phyloP scores from a whole-genome alignment of 2,113 vertebrate species.

The Arvicanthis niloticus region DNA sequence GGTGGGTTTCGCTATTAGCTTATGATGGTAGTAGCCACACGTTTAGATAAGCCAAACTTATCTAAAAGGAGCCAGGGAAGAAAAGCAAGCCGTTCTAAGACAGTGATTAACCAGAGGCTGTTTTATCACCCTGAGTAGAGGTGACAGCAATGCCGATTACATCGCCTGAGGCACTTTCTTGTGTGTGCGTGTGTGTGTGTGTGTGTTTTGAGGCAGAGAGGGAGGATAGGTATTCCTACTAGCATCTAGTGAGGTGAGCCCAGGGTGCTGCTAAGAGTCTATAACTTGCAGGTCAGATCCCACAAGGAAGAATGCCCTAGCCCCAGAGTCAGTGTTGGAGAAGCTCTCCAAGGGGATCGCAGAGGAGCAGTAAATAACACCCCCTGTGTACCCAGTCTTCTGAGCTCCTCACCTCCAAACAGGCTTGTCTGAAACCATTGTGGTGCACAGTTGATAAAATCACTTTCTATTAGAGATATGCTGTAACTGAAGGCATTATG shows the following conservation, averaged over 20 bases:
- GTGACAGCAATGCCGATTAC: too few relatives aligned
- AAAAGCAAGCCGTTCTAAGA: background rate
- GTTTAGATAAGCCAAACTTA: background rate
- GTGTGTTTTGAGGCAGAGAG: background rate
- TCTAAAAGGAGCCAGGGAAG: background rate
- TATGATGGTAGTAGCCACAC: background rate
- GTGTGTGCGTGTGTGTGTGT: background rate
- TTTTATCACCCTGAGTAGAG: background rate
- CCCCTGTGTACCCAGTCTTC: background rate
- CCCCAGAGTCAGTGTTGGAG: background rate
- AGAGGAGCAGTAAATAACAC: background rate
- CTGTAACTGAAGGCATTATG: background rate
- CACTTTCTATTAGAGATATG: background rate
- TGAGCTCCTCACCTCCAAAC: background rate
- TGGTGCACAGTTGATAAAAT: background rate
- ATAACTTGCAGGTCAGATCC: background rate
- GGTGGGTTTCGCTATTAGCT: background rate
- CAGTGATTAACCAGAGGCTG: background rate
- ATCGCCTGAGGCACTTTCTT: background rate
- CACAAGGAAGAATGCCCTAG: background rate
- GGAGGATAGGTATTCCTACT: background rate
- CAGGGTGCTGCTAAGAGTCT: background rate
- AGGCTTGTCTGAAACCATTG: background rate
- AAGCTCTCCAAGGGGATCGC: background rate
- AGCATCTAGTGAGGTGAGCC: background rate